A percentile compares a stretch with the other conserved stretches of the same genome.
Conservation (phyloP, 2,113 vertebrate species). For the Lepisosteus oculatus region DNA sequence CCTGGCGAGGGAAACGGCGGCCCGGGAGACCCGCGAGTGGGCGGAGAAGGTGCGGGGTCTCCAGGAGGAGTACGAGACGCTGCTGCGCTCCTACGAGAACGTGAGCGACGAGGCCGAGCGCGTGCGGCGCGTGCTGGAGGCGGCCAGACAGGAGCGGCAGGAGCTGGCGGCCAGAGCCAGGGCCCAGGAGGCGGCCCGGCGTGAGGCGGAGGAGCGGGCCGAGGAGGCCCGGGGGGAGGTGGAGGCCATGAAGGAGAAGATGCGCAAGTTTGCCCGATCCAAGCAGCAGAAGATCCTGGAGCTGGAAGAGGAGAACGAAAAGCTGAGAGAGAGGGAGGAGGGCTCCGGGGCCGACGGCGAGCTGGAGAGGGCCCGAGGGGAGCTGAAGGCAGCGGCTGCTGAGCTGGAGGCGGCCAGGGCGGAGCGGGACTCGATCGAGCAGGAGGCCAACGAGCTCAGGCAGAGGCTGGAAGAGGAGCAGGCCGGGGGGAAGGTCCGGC, state of each 20-base stretch:
- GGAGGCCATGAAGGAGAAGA: conserved; percentile 86
- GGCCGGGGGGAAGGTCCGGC: conserved; percentile 43
- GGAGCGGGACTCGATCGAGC: conserved; percentile 54
- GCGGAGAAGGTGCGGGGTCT: conserved; percentile 75
- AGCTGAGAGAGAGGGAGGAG: conserved; percentile 58
- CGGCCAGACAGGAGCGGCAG: conserved; percentile 83
- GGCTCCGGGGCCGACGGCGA: conserved; percentile 33
- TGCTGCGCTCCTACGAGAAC: conserved; percentile 93
- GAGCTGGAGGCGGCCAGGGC: conserved; percentile 45
- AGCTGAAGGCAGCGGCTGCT: conserved; percentile 45
- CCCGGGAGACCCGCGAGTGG: conserved; percentile 65
- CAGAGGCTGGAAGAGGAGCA: conserved; percentile 47
- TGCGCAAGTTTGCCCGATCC: conserved; percentile 92
- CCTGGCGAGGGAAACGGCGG: conserved; percentile 61
- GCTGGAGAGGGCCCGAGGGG: conserved; percentile 41
- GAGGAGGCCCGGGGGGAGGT: conserved; percentile 80
- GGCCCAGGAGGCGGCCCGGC: conserved; percentile 64
- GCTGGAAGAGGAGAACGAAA: conserved; percentile 91
- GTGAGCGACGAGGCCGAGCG: conserved; percentile 86
- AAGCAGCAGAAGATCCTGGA: conserved; percentile 96
- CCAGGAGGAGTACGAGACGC: conserved; percentile 89
- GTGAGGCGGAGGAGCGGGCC: conserved; percentile 71
- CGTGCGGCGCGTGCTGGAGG: conserved; percentile 79
- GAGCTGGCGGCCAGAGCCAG: conserved; percentile 72
- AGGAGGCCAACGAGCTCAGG: conserved; percentile 51